A percentile compares a stretch with the other conserved stretches of the same genome.
phyloP scores from a whole-genome alignment of 2,797 vertebrate species.

The Cheirogaleus major region DNA sequence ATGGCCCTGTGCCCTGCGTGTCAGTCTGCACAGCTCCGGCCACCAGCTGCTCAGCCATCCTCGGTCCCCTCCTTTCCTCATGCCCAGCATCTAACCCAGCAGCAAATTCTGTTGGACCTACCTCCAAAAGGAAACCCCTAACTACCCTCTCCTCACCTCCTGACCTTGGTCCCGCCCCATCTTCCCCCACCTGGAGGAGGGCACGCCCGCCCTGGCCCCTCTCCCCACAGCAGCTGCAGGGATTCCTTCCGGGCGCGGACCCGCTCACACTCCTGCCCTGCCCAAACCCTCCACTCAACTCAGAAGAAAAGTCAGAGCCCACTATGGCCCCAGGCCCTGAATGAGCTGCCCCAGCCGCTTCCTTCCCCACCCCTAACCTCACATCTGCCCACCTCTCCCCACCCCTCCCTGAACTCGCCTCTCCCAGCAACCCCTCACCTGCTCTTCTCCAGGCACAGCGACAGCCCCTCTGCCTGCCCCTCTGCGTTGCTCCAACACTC shows the following conservation, averaged over 20 bases:
- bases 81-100: neutral
- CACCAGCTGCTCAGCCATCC: rapidly evolving
- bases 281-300: neutral
- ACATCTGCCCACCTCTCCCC: neutral
- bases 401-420: neutral
- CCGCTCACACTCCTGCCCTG: neutral
- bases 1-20: neutral
- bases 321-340: neutral
- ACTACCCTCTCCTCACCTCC: neutral
- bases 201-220: rapidly evolving
- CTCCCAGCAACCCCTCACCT: neutral
- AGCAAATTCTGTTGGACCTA: neutral
- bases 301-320: neutral
- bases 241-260: neutral
- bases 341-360: rapidly evolving
- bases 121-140: neutral
- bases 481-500: neutral
- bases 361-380: neutral
- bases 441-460: no score
- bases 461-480: neutral
- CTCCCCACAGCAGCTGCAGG: neutral
- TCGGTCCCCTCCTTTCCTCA: neutral
- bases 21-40: neutral
- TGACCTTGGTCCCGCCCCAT: neutral
- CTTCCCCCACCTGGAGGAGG: no score